A percentile compares a stretch with the other conserved stretches of the same genome.
phyloP scores from a whole-genome alignment of 2,113 vertebrate species.

The Zosterops borbonicus region DNA sequence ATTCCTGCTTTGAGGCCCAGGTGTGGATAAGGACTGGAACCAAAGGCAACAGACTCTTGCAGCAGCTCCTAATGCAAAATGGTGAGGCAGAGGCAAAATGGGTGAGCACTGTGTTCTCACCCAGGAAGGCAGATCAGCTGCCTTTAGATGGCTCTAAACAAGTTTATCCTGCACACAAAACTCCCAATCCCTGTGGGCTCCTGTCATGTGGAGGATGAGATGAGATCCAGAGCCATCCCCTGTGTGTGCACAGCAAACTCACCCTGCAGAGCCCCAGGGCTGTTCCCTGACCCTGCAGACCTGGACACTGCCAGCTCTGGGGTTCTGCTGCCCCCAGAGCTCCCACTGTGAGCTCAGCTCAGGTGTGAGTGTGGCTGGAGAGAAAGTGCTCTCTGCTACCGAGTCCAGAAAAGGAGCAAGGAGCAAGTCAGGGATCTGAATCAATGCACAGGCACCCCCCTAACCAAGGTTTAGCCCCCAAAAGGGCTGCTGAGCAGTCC shows the following conservation, averaged over 20 bases:
- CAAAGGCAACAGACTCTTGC: neutral
- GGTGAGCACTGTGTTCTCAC: neutral
- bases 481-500: neutral
- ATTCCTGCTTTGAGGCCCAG: neutral
- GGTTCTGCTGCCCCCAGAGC: neutral
- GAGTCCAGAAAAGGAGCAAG: neutral
- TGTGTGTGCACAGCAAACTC: neutral
- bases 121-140: neutral
- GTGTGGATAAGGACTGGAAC: fast-evolving
- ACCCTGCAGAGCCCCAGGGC: neutral
- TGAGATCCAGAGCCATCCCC: neutral
- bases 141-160: neutral
- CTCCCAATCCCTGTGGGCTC: neutral
- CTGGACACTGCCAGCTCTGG: neutral
- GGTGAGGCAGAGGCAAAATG: neutral
- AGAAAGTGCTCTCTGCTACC: neutral
- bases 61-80: neutral
- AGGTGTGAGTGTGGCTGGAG: neutral
- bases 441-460: neutral
- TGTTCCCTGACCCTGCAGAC: neutral
- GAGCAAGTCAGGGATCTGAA: neutral
- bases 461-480: neutral
- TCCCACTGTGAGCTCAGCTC: neutral
- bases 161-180: neutral
- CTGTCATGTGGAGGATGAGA: neutral